phyloP scores from a whole-genome alignment of 2,113 vertebrate genomes.

The Xiphorhynchus elegans region DNA sequence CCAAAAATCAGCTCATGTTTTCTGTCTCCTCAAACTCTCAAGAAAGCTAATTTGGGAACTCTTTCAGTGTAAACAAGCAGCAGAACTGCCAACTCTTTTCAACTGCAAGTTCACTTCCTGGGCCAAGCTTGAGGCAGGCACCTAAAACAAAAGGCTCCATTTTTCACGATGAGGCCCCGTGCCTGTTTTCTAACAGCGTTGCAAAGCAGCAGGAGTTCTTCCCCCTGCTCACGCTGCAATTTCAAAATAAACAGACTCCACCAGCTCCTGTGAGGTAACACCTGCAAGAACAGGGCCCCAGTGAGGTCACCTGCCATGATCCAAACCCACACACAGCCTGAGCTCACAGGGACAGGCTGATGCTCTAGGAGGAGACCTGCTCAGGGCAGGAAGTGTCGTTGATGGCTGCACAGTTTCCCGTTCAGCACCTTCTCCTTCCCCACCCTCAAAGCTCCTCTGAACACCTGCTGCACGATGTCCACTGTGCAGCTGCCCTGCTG shows the following conservation, averaged over 20 bases:
- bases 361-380: background rate
- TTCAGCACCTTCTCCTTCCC: background rate
- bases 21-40: background rate
- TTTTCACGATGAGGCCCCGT: background rate
- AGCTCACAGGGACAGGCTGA: background rate
- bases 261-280: background rate
- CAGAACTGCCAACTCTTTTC: constrained; percentile 8
- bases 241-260: background rate
- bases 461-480: background rate
- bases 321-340: background rate
- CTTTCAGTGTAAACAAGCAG: background rate
- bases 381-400: background rate
- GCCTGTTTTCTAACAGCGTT: background rate
- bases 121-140: background rate
- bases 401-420: background rate
- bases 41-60: background rate
- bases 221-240: background rate
- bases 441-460: background rate
- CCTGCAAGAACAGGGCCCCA: background rate
- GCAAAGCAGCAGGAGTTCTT: background rate
- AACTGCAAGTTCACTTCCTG: background rate
- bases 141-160: constrained; percentile 17
- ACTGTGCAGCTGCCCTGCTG: background rate
- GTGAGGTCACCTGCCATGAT: background rate
- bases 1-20: constrained; percentile 22